These are phyloP conservation scores for Anthopleura xanthogrammica DNA, from an alignment of 92 coral and sea anemone genomes.

Conservation along the genomic window DNA sequence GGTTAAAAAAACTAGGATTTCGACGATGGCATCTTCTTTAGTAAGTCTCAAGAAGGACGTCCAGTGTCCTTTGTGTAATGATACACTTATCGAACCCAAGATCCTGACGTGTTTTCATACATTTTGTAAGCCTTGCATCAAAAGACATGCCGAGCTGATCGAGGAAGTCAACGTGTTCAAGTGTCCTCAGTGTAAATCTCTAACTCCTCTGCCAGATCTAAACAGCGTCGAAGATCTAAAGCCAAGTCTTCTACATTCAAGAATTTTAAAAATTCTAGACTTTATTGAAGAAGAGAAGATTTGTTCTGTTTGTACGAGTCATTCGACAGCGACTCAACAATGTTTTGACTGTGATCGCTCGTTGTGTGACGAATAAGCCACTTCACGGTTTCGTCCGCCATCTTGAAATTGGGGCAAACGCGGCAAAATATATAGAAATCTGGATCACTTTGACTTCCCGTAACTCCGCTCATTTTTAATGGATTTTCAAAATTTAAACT, in stretches of 20 bases:
- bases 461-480: too few relatives aligned
- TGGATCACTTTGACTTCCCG: too few relatives aligned
- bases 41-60: conserved; percentile 9
- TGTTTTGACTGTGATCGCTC: conserved; percentile 26
- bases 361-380: conserved; percentile 15
- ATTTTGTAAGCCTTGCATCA: conserved; percentile 27
- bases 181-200: conserved; percentile 14
- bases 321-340: neutral
- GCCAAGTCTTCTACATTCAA: conserved; percentile 17
- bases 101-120: conserved; percentile 29
- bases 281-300: conserved; percentile 12
- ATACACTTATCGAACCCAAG: conserved; percentile 28
- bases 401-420: too few relatives aligned
- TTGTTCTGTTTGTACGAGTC: conserved; percentile 5
- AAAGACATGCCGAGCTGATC: conserved; percentile 5
- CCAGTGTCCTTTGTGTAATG: conserved; percentile 23
- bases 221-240: conserved; percentile 12
- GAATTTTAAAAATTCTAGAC: conserved; percentile 16
- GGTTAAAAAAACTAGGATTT: neutral
- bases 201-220: neutral
- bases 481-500: too few relatives aligned
- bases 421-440: too few relatives aligned
- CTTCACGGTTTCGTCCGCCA: too few relatives aligned
- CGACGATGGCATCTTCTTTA: neutral
- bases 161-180: conserved; percentile 17